phyloP scores from a whole-genome alignment of 2,888 invertebrate genomes.

The Silvanus unidentatus region DNA sequence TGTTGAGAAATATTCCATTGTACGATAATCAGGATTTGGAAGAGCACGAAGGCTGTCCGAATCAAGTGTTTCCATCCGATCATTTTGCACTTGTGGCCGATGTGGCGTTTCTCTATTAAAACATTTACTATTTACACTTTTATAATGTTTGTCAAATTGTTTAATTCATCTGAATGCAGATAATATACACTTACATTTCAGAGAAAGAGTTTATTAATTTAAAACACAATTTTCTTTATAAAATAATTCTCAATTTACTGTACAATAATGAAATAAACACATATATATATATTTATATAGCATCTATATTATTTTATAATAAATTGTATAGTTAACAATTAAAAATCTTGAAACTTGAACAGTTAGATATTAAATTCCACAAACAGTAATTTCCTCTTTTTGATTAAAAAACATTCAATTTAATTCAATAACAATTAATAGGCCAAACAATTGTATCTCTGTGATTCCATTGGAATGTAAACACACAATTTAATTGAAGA shows the following conservation, averaged over 20 bases:
- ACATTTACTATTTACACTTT: not conserved
- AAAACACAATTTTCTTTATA: too few species aligned
- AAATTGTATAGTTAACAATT: constrained; percentile 14
- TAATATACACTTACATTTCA: too few species aligned
- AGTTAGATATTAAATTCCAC: constrained; percentile 12
- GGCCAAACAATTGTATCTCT: too few species aligned
- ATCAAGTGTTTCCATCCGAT: constrained; percentile 85
- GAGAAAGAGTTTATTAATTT: too few species aligned
- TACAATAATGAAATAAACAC: too few species aligned
- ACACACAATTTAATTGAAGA: not conserved
- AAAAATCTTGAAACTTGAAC: constrained; percentile 21
- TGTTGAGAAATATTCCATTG: constrained; percentile 70
- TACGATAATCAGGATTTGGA: constrained; percentile 73
- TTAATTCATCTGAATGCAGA: too few species aligned
- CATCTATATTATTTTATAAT: too few species aligned
- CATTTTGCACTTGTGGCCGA: constrained; percentile 83
- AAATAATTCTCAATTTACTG: too few species aligned
- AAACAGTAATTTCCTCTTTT: not conserved
- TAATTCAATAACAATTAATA: constrained; percentile 4
- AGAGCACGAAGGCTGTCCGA: constrained; percentile 74
- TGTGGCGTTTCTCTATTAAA: constrained; percentile 47
- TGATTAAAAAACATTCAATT: not conserved
- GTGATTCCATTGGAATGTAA: not conserved
- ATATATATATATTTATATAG: too few species aligned
- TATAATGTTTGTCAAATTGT: too few species aligned